Percentiles rank a stretch among this genome's conserved stretches.
Conservation (phyloP, 2,113 vertebrate species). For the Pachypanchax playfairii region DNA sequence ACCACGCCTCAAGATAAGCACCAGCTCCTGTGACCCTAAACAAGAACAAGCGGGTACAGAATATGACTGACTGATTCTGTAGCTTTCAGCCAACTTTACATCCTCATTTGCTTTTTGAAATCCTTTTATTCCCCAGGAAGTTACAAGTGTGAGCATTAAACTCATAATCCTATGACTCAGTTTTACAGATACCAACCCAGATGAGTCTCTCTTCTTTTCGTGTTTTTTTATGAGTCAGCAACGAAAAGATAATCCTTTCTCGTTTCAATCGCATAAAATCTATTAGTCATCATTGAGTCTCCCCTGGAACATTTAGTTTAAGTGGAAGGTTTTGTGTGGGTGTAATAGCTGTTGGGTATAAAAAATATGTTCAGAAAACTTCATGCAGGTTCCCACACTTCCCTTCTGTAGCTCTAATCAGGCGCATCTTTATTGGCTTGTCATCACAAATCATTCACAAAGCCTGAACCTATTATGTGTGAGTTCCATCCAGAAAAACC, state of each 20-base stretch:
- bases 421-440: conserved; percentile 32
- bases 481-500: conserved; percentile 30
- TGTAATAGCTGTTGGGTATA: background rate
- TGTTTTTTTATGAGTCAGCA: background rate
- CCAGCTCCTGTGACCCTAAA: no score
- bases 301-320: background rate
- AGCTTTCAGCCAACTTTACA: no score
- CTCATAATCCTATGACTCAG: conserved; percentile 1
- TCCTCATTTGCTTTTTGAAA: no score
- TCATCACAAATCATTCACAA: conserved; percentile 47
- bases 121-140: background rate
- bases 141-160: background rate
- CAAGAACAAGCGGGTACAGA: no score
- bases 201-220: background rate
- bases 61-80: no score
- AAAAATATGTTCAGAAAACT: conserved; percentile 5
- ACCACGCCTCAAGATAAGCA: no score
- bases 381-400: conserved; percentile 30
- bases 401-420: conserved; percentile 9
- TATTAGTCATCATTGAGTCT: conserved; percentile 10
- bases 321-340: conserved; percentile 11
- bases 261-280: background rate
- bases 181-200: background rate
- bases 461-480: background rate
- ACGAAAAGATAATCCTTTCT: background rate